Base-by-base conservation (phyloP, 2,113 vertebrate genomes). In the Craseonycteris thonglongyai region DNA sequence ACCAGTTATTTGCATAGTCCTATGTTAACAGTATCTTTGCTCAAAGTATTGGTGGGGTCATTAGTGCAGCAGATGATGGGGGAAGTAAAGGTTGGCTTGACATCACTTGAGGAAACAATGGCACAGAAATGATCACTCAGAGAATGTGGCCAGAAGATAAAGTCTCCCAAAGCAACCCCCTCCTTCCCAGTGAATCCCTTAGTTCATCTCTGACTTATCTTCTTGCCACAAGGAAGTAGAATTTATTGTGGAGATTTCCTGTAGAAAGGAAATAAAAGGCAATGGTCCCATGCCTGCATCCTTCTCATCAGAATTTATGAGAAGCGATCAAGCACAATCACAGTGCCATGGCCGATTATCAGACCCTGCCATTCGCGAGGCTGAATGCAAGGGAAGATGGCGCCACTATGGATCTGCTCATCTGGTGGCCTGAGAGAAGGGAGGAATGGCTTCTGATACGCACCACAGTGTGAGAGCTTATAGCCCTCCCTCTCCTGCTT, bases 241-340 rank as follows among this genome's bases (percentile, higher is more conserved):
- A 65, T 79, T 95, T 97, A 88, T 95, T 81, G 66, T 83, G 71
- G n/a, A 94, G 51, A 69, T 91, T 94, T 95, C 93, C 93, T 95
- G 74, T 80, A 90, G 88, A 88, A 78, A 93, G 58, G 56, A 97
- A 96, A 88, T 79, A 88, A 71, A 97, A 90, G 42, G 35, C 76
- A 89, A 42, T 75, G 88, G 58, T 85, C 93, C 80, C 80, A 78
- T 88, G 76, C 66, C 93, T 96, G 71, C 35, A 90, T 74, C 61
- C 63, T 84, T 95, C 69, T 92, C 90, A 93, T 95, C 69, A 86
- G 74, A 91, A 96, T 94, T 95, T 95, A 96, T 94, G 84, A 93
- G 96, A 96, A 90, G 78, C 93, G 85, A 93, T 95, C 93, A 94
- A 89, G 91, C 93, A 80, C 61, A 94, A 96, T 96, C 94, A 95